A percentile compares a stretch with the other conserved stretches of the same genome.
Evolutionary conservation across 2,888 invertebrate species (phyloP).

Genomic region (Clepsis dumicolana): DNA sequence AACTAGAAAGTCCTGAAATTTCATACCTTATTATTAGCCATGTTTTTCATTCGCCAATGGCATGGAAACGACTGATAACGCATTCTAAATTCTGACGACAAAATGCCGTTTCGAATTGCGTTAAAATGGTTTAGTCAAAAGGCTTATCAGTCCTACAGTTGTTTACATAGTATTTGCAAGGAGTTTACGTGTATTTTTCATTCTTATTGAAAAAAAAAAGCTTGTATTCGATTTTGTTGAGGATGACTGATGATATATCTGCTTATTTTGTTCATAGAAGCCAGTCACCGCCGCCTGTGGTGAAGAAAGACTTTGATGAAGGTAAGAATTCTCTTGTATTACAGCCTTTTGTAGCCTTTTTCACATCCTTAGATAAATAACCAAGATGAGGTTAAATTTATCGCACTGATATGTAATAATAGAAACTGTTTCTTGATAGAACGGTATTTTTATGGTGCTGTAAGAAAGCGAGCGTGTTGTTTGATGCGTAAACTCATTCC

Average conservation of each 20-base stretch:
- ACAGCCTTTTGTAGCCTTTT: neutral
- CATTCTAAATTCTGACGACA: neutral
- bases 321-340: slow-evolving; percentile 25
- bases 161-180: neutral
- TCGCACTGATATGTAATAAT: no score
- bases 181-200: neutral
- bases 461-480: no score
- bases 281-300: slow-evolving; percentile 51
- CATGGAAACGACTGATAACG: slow-evolving; percentile 2
- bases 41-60: neutral
- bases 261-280: slow-evolving; percentile 47
- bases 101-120: neutral
- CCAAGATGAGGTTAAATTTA: no score
- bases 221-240: neutral
- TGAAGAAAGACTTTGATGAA: slow-evolving; percentile 51
- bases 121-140: slow-evolving; percentile 5
- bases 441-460: no score
- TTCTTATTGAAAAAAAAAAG: neutral
- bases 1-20: neutral
- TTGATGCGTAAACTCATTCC: no score
- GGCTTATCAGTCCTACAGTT: neutral
- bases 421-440: no score
- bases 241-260: neutral
- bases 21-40: slow-evolving; percentile 15
- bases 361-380: no score